phyloP scores from a whole-genome alignment of 2,113 vertebrate species.

The Salvelinus namaycush region DNA sequence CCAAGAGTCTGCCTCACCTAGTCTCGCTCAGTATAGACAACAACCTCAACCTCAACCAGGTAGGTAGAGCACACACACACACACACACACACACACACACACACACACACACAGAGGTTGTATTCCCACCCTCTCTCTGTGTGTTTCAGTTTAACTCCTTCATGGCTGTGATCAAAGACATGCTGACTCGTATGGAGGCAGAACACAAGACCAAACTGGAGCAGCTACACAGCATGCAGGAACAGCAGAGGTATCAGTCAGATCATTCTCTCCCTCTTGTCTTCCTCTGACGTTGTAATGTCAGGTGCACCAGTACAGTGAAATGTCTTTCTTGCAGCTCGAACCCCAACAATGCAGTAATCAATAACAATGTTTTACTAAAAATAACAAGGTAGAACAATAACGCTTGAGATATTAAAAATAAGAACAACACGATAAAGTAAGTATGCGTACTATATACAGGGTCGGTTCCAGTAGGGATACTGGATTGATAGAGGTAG shows the following conservation, averaged over 20 bases:
- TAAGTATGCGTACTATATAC: no score
- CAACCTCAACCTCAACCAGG: conserved; percentile 98
- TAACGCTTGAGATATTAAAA: no score
- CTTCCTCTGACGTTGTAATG: no score
- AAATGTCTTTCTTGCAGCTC: no score
- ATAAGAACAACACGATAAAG: no score
- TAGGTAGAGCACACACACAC: conserved; percentile 42
- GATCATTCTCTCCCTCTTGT: no score
- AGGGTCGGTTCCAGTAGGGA: no score
- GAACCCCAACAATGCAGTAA: no score
- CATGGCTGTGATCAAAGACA: conserved; percentile 95
- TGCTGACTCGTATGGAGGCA: conserved; percentile 90
- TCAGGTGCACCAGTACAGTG: no score
- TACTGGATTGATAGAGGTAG: no score
- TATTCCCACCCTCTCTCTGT: background rate
- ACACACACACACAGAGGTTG: background rate
- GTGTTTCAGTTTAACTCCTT: conserved; percentile 92
- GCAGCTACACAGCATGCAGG: conserved; percentile 95
- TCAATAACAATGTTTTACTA: no score
- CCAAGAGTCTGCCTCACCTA: conserved; percentile 91
- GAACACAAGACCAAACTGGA: conserved; percentile 98
- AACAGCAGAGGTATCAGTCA: conserved; percentile 89
- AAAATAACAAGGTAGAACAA: no score
- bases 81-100: background rate
- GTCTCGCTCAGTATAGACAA: conserved; percentile 96